Base-by-base conservation (phyloP, 2,797 vertebrate genomes). In the Knipowitschia caucasica region DNA sequence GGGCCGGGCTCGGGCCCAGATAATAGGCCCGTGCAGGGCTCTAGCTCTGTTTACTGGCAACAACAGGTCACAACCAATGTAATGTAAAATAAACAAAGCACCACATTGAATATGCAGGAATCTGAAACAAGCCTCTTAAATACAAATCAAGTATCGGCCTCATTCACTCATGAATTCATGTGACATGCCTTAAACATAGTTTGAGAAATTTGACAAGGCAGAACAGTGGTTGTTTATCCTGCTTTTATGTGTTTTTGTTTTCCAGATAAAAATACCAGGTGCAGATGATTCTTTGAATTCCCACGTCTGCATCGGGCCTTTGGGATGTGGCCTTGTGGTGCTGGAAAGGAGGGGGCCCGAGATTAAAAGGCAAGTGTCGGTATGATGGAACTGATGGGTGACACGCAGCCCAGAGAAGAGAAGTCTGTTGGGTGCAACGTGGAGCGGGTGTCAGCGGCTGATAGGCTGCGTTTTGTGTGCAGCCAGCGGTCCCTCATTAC, bases 401-500 rank as follows among this genome's bases (percentile, higher is more conserved):
- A 81, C 81, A 36, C 5, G 10, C 56, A 23, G 7, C 2, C 43
- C 5, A 38, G 26, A 23, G 60, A 53, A 26, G 43, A 54, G 67
- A 21, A 40, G 59, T 39, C 36, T 42, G 15, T 45, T 57, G 21
- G 21, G 69, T 56, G 67, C 71, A 68, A 21, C 30, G 30, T 69
- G 67, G 69, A 80, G 73, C 59, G 67, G 69, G 58, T 82, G 74
- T 84, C 82, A 85, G 77, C 69, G 69, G 64, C 69, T 82, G 79
- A 84, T 77, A 51, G 78, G 71, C 64, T 81, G 54, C 80, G 76
- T 81, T 72, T 63, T 69, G 73, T 76, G 74, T 75, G 62, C 69
- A 83, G 65, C 43, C 15, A 60, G 70, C 65, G 67, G 71, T 67
- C 70, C 77, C 83, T 87, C 81, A 83, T 89, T 88, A 88, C 75